Base-by-base conservation (phyloP, 1,140 invertebrate genomes). In the Notospermus geniculatus region DNA sequence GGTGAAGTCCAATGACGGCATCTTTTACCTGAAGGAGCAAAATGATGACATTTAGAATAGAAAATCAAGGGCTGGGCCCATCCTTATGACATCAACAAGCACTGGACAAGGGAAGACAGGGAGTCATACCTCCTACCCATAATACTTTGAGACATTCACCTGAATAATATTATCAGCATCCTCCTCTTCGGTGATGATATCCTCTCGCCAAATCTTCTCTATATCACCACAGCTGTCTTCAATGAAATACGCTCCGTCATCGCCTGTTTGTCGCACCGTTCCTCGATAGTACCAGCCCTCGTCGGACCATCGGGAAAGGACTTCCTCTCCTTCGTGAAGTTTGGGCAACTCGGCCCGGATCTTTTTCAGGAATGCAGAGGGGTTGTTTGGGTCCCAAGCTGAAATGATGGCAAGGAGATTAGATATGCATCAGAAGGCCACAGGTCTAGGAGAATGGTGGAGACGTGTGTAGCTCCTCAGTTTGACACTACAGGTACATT, bases 271-370 rank as follows among this genome's bases (percentile, higher is more conserved):
- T n/a, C 43, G 23, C 1, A 74, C 63, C 5, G 60, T 65, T 53
- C 76, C 69, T 64, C 60, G 64, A 55, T 76, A 78, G 53, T 72
- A 78, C 76, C 76, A 78, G 25, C 76, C 75, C 56, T 77, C 76
- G 68, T 78, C 76, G 1, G 62, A 58, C 71, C 75, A 78, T 0
- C 70, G 62, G 39, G 76, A 71, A 54, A 78, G 60, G 1, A 77
- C 74, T 59, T 77, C 71, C 65, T 76, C 70, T 17, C 72, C 62
- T 29, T 23, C 41, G 43, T 57, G 32, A 5, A 50, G 46, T n/a
- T 36, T 36, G 32, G 4, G 32, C 15, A 36, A 36, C 15, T 36
- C 15, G 4, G 32, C 32, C 4, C 32, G 32, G 15, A 36, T 36
- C 32, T 36, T 36, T 36, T 36, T 4, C 32, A 36, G 15, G 32